Evolutionary conservation across 2,113 vertebrate genomes (phyloP).

Genomic region (Erythrocebus patas): DNA sequence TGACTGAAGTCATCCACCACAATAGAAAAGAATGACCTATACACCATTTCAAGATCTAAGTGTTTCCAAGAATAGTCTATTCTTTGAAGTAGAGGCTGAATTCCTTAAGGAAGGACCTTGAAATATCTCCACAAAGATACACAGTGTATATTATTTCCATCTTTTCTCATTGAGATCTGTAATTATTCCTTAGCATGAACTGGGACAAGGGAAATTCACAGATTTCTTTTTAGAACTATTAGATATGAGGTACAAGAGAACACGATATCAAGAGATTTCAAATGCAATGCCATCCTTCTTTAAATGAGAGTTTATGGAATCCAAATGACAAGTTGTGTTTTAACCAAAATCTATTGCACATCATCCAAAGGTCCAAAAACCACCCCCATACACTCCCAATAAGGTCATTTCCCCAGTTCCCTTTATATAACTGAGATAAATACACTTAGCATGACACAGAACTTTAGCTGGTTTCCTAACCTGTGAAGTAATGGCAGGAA

Average conservation of each 20-base stretch:
- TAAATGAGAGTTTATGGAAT: neutral
- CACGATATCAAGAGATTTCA: neutral
- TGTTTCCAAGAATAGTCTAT: neutral
- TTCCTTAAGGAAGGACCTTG: neutral
- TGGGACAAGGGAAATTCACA: neutral
- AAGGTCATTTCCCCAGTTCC: neutral
- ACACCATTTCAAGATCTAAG: neutral
- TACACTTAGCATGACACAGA: neutral
- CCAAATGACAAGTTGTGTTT: neutral
- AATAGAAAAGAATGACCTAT: neutral
- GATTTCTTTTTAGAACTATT: too few species aligned
- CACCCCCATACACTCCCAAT: neutral
- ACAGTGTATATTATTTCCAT: neutral
- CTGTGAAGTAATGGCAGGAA: neutral
- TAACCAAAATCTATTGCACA: neutral
- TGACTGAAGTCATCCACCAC: neutral
- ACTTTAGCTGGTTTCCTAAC: neutral
- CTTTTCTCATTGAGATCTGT: neutral
- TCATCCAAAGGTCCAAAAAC: neutral
- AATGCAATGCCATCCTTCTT: neutral
- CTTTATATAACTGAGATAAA: neutral
- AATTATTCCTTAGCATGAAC: neutral
- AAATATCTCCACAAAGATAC: neutral
- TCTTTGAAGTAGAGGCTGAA: neutral
- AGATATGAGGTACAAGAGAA: neutral